A percentile compares a stretch with the other conserved stretches of the same genome.
Conservation (phyloP, 2,888 invertebrate species). For the Nebria salina region DNA sequence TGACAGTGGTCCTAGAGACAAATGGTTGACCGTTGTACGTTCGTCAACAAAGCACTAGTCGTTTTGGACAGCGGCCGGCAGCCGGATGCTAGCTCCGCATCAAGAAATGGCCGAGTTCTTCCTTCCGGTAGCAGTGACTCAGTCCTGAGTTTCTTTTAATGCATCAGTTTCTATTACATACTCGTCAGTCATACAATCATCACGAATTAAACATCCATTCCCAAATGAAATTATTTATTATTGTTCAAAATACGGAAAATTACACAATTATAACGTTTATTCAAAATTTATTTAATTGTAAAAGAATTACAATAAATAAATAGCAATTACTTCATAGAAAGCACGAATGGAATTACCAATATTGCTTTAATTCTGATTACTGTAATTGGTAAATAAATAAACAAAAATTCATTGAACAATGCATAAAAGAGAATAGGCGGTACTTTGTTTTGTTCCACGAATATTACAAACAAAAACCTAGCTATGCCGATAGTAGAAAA, state of each 20-base stretch:
- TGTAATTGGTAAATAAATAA: not conserved
- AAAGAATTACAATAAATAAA: no score
- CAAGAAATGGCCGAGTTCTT: conserved; percentile 25
- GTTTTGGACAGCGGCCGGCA: conserved; percentile 2
- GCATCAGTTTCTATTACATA: not conserved
- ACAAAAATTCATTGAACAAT: not conserved
- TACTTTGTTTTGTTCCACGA: not conserved
- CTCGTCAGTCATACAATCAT: not conserved
- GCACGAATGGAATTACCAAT: no score
- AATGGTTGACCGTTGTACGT: conserved; percentile 29
- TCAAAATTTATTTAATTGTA: no score
- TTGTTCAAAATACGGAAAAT: no score
- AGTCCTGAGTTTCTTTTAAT: conserved; percentile 4
- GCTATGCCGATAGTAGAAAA: conserved; percentile 32
- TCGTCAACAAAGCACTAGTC: conserved; percentile 31
- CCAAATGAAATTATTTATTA: not conserved
- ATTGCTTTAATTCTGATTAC: no score
- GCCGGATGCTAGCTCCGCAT: conserved; percentile 22
- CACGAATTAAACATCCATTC: not conserved
- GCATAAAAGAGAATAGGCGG: not conserved
- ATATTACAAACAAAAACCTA: conserved; percentile 30
- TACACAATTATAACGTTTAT: no score
- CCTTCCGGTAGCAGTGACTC: conserved; percentile 17
- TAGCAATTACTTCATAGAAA: no score
- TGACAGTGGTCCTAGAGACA: conserved; percentile 14